A percentile compares a stretch with the other conserved stretches of the same genome.
These are phyloP conservation scores for Naso thynnoides DNA, from an alignment of 2,797 vertebrate species.

Conservation along the genomic window DNA sequence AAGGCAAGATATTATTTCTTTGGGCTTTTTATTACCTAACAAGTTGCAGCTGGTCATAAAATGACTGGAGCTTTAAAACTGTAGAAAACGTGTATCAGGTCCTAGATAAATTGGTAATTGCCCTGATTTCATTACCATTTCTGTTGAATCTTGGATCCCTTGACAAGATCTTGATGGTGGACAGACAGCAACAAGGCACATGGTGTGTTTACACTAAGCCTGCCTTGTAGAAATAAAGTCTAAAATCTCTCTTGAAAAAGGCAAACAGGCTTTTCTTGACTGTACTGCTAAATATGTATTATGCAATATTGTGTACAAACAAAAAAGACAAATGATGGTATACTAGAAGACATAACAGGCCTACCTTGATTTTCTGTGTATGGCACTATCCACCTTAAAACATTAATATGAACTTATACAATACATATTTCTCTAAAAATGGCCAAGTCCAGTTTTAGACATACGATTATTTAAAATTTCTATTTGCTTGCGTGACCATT, in stretches of 20 bases:
- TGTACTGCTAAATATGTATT: too few relatives aligned
- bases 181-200: not conserved
- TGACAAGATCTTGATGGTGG: too few relatives aligned
- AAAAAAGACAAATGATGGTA: constrained; percentile 4
- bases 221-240: not conserved
- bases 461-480: not conserved
- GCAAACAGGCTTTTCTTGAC: not conserved
- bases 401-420: not conserved
- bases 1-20: not conserved
- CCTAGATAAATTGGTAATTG: not conserved
- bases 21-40: not conserved
- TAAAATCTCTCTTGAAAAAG: too few relatives aligned
- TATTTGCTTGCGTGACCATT: not conserved
- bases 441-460: not conserved
- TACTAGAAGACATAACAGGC: not conserved
- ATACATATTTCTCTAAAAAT: constrained; percentile 8
- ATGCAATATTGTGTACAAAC: not conserved
- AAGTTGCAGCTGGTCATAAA: not conserved
- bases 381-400: constrained; percentile 1
- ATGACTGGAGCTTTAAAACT: not conserved
- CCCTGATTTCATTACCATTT: not conserved
- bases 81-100: not conserved
- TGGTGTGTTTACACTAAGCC: not conserved
- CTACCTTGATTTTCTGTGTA: not conserved
- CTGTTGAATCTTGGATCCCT: too few relatives aligned